These are phyloP conservation scores for Stichodactyla helianthus DNA, from an alignment of 64 coral and sea anemone species.

Conservation along the genomic window DNA sequence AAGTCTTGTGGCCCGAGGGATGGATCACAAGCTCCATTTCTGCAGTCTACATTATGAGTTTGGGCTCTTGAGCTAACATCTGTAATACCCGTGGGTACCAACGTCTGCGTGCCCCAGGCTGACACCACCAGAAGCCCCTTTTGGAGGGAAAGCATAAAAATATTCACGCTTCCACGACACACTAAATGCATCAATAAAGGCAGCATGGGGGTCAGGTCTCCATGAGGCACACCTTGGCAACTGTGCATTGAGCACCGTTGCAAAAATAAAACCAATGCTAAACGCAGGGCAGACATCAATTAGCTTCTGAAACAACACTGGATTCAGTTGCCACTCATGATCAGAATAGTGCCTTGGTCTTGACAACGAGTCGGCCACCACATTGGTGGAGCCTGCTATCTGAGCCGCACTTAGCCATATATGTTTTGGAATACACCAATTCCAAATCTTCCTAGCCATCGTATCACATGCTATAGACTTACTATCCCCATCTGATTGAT, in stretches of 20 bases:
- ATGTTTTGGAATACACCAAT: slow-evolving; percentile 16
- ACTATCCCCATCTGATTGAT: slow-evolving; percentile 54
- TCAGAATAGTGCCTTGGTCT: slow-evolving; percentile 32
- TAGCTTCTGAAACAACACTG: slow-evolving; percentile 23
- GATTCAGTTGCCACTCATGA: slow-evolving; percentile 55
- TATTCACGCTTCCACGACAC: neutral
- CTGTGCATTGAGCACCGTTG: slow-evolving; percentile 39
- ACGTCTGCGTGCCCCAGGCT: slow-evolving; percentile 48
- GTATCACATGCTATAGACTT: slow-evolving; percentile 43
- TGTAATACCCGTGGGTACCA: slow-evolving; percentile 52
- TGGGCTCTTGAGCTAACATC: slow-evolving; percentile 49
- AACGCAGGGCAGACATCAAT: slow-evolving; percentile 17
- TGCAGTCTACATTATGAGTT: slow-evolving; percentile 37
- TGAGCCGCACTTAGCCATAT: slow-evolving; percentile 23
- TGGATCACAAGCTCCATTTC: slow-evolving; percentile 32
- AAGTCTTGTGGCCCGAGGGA: slow-evolving; percentile 21
- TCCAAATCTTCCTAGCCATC: slow-evolving; percentile 38
- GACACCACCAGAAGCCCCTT: slow-evolving; percentile 54
- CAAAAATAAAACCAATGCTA: slow-evolving; percentile 59
- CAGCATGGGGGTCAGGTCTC: slow-evolving; percentile 47
- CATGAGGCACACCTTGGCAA: slow-evolving; percentile 53
- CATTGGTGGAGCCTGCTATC: slow-evolving; percentile 31
- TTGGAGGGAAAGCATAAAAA: slow-evolving; percentile 38
- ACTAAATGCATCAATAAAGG: slow-evolving; percentile 40
- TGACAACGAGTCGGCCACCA: slow-evolving; percentile 19